Percentiles rank a stretch among this genome's conserved stretches.
Conservation (phyloP, 2,888 invertebrate species). For the Lycophotia porphyrea region DNA sequence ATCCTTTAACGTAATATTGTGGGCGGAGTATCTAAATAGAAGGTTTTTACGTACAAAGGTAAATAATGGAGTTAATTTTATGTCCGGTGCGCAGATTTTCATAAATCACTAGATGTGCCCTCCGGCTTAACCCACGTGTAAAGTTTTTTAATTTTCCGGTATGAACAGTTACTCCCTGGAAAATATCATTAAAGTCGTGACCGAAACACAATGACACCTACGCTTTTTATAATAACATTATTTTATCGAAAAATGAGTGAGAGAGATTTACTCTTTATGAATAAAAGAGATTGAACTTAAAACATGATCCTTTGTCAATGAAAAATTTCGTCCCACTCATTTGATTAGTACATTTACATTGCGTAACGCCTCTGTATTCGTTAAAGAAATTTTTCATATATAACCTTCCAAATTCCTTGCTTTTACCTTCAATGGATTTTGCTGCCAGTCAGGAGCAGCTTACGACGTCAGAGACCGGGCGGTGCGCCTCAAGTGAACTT, state of each 20-base stretch:
- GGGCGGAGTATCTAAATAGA: slow-evolving; percentile 38
- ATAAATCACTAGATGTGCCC: slow-evolving; percentile 51
- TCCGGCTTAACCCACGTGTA: slow-evolving; percentile 36
- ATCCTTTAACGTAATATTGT: slow-evolving; percentile 22
- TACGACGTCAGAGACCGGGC: background rate
- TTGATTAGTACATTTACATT: background rate
- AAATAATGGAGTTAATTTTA: slow-evolving; percentile 53
- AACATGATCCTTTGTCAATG: background rate
- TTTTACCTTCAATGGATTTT: background rate
- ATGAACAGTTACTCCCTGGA: slow-evolving; percentile 26
- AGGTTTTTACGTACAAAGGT: slow-evolving; percentile 21
- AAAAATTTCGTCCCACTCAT: background rate
- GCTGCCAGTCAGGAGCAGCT: too few species aligned
- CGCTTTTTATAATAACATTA: background rate
- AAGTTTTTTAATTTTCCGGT: slow-evolving; percentile 56
- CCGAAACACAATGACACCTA: slow-evolving; percentile 18
- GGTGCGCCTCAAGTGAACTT: background rate
- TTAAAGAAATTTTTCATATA: background rate
- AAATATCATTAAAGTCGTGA: slow-evolving; percentile 37
- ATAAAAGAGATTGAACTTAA: background rate
- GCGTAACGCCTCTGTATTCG: background rate
- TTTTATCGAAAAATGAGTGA: slow-evolving; percentile 17
- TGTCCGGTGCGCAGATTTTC: slow-evolving; percentile 33
- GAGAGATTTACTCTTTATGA: too few species aligned
- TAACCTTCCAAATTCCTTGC: background rate